Conservation (phyloP, 2,888 invertebrate genomes). For the Cataglyphis rosenhaueri region DNA sequence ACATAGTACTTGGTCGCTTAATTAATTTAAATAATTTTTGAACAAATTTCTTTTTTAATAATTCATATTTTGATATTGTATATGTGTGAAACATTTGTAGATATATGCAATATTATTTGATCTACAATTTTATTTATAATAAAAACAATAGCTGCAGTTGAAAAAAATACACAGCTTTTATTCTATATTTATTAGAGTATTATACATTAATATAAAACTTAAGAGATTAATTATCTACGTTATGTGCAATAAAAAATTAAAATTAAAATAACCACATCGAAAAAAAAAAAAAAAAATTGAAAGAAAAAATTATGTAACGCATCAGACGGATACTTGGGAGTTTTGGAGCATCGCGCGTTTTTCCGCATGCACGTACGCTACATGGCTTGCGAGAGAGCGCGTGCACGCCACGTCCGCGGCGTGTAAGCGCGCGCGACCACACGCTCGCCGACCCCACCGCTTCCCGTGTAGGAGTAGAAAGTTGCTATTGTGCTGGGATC, state of each 20-base stretch:
- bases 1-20: too few relatives aligned
- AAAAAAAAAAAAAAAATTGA: neutral
- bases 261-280: slow-evolving; percentile 1
- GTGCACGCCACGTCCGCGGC: slow-evolving; percentile 5
- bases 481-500: slow-evolving; percentile 84
- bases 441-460: slow-evolving; percentile 66
- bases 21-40: neutral
- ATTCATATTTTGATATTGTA: neutral
- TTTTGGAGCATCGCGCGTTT: slow-evolving; percentile 26
- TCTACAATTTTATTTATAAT: neutral
- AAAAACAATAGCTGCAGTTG: neutral
- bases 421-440: slow-evolving; percentile 39
- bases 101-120: neutral
- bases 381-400: slow-evolving; percentile 8
- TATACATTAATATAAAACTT: neutral
- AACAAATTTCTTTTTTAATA: neutral
- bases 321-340: neutral
- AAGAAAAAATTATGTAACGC: neutral
- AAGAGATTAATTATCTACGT: neutral
- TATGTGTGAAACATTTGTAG: neutral
- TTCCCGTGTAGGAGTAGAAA: slow-evolving; percentile 83
- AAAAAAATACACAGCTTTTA: neutral
- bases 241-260: neutral
- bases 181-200: neutral
- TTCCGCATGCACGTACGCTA: slow-evolving; percentile 12